phyloP scores from a whole-genome alignment of 2,888 invertebrate species.

The Ophion costatus region DNA sequence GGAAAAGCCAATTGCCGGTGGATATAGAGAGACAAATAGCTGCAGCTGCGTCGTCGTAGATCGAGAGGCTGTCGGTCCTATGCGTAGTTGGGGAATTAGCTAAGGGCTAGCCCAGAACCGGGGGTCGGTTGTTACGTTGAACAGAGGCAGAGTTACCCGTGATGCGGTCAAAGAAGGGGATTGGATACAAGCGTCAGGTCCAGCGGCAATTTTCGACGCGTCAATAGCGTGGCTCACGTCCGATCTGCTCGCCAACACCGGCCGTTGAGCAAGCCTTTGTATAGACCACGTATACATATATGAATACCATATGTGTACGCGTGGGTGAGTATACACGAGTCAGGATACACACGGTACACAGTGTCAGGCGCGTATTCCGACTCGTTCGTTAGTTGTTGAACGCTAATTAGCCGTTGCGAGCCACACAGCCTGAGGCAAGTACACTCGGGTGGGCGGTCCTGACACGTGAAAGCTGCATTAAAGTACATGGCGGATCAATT shows the following conservation, averaged over 20 bases:
- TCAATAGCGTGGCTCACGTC: slow-evolving; percentile 61
- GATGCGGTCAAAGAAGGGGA: slow-evolving; percentile 43
- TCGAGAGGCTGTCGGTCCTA: neutral
- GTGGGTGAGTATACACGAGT: neutral
- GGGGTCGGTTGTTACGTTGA: slow-evolving; percentile 20
- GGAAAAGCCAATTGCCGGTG: neutral
- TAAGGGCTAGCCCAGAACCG: neutral
- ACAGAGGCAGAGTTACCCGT: slow-evolving; percentile 16
- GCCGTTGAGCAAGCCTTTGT: slow-evolving; percentile 38
- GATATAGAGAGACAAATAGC: neutral
- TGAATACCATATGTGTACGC: neutral
- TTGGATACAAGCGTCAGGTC: slow-evolving; percentile 57
- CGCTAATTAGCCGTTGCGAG: slow-evolving; percentile 75
- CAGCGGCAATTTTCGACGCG: slow-evolving; percentile 67
- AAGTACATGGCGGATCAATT: slow-evolving; percentile 5
- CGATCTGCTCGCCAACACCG: slow-evolving; percentile 57
- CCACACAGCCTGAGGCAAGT: slow-evolving; percentile 56
- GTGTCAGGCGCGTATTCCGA: slow-evolving; percentile 24
- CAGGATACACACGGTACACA: slow-evolving; percentile 9
- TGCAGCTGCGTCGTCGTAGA: neutral
- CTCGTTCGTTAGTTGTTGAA: slow-evolving; percentile 67
- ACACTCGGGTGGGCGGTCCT: slow-evolving; percentile 33
- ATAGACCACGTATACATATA: slow-evolving; percentile 11
- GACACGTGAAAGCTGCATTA: slow-evolving; percentile 29
- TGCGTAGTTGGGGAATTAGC: slow-evolving; percentile 30